These are phyloP conservation scores for Entomyzon cyanotis DNA, from an alignment of 2,113 vertebrate genomes.

Conservation along the genomic window DNA sequence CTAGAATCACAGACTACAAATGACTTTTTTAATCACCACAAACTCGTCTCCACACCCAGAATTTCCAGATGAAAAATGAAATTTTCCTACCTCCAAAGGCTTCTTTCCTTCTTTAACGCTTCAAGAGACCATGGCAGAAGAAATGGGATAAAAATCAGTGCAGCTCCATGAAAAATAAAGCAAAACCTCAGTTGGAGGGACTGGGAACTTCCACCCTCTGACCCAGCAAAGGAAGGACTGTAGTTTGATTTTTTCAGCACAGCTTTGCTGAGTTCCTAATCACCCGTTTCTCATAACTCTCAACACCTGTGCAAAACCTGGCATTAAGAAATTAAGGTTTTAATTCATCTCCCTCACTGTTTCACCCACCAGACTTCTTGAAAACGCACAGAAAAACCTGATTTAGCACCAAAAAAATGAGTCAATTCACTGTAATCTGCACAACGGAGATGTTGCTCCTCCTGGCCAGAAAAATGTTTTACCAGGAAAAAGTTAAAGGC, in stretches of 20 bases:
- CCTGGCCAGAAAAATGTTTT: not conserved
- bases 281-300: not conserved
- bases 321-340: not conserved
- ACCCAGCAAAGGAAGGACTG: not conserved
- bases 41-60: not conserved
- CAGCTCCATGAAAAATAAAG: not conserved
- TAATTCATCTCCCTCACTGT: not conserved
- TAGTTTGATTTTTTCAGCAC: not conserved
- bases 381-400: not conserved
- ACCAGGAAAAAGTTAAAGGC: not conserved
- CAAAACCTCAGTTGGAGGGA: not conserved
- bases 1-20: not conserved
- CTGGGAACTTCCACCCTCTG: not conserved
- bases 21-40: not conserved
- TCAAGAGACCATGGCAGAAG: not conserved
- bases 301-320: not conserved
- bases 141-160: not conserved
- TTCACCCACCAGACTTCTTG: not conserved
- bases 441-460: not conserved
- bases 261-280: not conserved
- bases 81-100: not conserved
- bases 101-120: not conserved
- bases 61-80: not conserved
- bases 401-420: not conserved
- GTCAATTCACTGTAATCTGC: not conserved